phyloP scores from a whole-genome alignment of 2,113 vertebrate species.

The Cygnus atratus region DNA sequence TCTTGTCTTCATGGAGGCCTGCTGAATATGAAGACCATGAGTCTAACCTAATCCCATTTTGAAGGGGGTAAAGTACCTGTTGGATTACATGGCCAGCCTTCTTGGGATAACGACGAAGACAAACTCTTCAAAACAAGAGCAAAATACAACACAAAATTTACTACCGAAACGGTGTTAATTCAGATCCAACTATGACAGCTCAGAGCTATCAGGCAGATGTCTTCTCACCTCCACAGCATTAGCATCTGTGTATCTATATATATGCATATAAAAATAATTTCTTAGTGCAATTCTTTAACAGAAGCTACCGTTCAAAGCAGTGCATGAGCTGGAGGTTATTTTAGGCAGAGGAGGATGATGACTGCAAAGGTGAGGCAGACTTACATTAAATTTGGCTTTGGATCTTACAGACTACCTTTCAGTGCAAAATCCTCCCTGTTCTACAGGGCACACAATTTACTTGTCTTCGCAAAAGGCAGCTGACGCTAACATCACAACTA shows the following conservation, averaged over 20 bases:
- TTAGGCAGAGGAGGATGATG: background rate
- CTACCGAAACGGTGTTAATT: background rate
- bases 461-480: conserved; percentile 37
- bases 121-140: background rate
- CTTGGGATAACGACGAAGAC: background rate
- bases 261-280: conserved; percentile 4
- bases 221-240: conserved; percentile 33
- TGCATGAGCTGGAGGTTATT: background rate
- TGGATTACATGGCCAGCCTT: background rate
- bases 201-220: background rate
- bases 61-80: background rate
- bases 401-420: background rate
- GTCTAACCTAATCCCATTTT: conserved; percentile 11
- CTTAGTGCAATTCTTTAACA: conserved; percentile 22
- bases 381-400: background rate
- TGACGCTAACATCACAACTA: background rate
- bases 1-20: background rate
- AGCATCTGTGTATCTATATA: background rate
- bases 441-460: background rate
- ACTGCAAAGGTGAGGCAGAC: conserved; percentile 27
- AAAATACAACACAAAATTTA: background rate
- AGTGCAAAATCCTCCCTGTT: conserved; percentile 19
- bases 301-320: background rate
- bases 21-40: background rate
- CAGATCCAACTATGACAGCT: background rate